A percentile compares a stretch with the other conserved stretches of the same genome.
phyloP scores from a whole-genome alignment of 1,140 invertebrate genomes.

The Diachasma alloeum region DNA sequence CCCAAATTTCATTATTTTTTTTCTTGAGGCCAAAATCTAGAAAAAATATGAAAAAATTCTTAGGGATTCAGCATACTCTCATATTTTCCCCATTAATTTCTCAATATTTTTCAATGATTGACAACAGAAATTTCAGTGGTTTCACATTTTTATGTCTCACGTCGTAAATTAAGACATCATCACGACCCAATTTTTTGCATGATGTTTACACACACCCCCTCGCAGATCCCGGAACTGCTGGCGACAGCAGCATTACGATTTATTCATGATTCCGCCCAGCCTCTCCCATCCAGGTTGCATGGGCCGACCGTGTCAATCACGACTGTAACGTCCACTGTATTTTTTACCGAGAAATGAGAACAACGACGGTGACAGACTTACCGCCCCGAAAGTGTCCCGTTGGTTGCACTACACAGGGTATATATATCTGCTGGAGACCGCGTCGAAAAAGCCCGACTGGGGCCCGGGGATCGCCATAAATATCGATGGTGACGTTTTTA shows the following conservation, averaged over 20 bases:
- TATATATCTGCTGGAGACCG: slow-evolving; percentile 31
- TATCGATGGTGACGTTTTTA: slow-evolving; percentile 51
- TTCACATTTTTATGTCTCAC: too few relatives aligned
- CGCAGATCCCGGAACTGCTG: not conserved
- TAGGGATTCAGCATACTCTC: too few relatives aligned
- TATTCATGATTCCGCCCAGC: not conserved
- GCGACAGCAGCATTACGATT: not conserved
- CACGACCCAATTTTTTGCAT: not conserved
- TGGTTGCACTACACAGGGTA: not conserved
- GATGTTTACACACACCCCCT: not conserved
- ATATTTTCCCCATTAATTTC: too few relatives aligned
- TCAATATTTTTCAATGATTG: too few relatives aligned
- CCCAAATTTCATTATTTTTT: too few relatives aligned
- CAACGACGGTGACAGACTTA: not conserved
- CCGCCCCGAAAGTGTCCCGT: not conserved
- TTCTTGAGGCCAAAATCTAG: too few relatives aligned
- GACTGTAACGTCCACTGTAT: not conserved
- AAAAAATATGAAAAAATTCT: too few relatives aligned
- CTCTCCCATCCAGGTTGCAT: not conserved
- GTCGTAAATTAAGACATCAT: too few relatives aligned
- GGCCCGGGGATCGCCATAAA: slow-evolving; percentile 54
- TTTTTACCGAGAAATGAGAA: not conserved
- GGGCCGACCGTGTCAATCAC: not conserved
- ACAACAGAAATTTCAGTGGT: too few relatives aligned
- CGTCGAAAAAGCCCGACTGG: slow-evolving; percentile 22